These are phyloP conservation scores for Petrocephalus microphthalmus DNA, from an alignment of 2,113 vertebrate genomes.

Conservation along the genomic window DNA sequence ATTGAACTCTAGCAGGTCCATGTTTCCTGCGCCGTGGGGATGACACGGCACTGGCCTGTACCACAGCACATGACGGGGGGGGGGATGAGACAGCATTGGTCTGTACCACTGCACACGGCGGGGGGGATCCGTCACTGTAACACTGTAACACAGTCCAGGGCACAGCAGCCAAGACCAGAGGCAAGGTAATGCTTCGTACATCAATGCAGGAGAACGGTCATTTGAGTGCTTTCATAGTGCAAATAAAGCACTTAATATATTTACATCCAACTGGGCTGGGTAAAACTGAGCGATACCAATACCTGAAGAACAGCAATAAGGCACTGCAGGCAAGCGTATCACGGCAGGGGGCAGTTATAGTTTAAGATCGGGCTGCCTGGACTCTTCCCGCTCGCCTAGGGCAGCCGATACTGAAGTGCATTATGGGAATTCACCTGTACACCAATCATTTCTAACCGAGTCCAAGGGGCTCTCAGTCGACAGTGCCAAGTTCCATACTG, in stretches of 20 bases:
- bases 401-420: neutral
- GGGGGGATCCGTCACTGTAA: neutral
- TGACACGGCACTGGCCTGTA: neutral
- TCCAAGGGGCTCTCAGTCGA: neutral
- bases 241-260: neutral
- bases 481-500: neutral
- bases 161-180: neutral
- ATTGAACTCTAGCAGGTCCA: neutral
- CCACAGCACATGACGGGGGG: neutral
- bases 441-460: neutral
- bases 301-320: neutral
- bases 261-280: neutral
- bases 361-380: neutral
- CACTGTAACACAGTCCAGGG: neutral
- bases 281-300: neutral
- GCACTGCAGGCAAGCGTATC: neutral
- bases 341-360: neutral
- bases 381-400: neutral
- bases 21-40: constrained; percentile 3
- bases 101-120: neutral
- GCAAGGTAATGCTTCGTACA: neutral
- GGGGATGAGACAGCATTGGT: neutral
- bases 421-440: neutral
- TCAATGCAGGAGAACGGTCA: neutral
- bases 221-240: neutral